phyloP scores from a whole-genome alignment of 1,140 invertebrate genomes.

The Latrodectus geometricus region DNA sequence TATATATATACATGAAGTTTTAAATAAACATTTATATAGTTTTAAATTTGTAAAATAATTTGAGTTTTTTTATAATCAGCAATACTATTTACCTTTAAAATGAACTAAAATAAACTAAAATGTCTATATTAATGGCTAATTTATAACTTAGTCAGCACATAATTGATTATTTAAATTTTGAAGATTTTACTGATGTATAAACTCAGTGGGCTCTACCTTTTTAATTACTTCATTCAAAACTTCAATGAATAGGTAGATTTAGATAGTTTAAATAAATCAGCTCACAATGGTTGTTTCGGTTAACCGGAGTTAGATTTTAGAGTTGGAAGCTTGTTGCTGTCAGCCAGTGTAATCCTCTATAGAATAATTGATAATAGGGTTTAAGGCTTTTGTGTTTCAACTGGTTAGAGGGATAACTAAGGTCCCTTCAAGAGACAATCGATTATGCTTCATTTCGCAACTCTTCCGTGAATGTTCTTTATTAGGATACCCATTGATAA shows the following conservation, averaged over 20 bases:
- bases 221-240: constrained; percentile 9
- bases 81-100: not conserved
- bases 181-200: not conserved
- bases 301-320: not conserved
- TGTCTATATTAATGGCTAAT: not conserved
- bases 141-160: not conserved
- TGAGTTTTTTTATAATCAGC: not conserved
- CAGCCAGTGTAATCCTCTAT: constrained; percentile 16
- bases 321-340: constrained; percentile 27
- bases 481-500: no score
- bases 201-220: not conserved
- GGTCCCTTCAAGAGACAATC: constrained; percentile 35
- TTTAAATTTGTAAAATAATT: not conserved
- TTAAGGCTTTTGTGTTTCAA: constrained; percentile 34
- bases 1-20: no score
- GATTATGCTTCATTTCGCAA: constrained; percentile 27
- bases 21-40: no score
- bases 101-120: not conserved
- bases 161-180: not conserved
- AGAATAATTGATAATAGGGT: constrained; percentile 30
- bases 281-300: not conserved
- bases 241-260: constrained; percentile 12
- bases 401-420: constrained; percentile 29
- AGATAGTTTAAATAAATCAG: constrained; percentile 7
- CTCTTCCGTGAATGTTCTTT: not conserved